These are phyloP conservation scores for Otocyon megalotis DNA, from an alignment of 2,113 vertebrate species.

Conservation along the genomic window DNA sequence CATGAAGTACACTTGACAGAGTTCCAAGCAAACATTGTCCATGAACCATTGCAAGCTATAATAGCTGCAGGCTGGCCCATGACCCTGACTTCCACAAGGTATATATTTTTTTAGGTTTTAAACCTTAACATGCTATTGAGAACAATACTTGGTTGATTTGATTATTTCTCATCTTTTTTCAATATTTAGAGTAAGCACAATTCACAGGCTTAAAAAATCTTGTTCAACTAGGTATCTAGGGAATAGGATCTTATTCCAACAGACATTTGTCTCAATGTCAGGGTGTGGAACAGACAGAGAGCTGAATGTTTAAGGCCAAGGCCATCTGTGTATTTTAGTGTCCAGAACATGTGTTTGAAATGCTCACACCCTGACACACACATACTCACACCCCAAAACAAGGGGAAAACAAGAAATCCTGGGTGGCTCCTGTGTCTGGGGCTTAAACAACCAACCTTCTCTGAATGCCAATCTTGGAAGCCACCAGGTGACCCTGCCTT, in stretches of 20 bases:
- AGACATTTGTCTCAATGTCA: constrained; percentile 39
- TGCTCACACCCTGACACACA: not conserved
- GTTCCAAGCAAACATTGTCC: too few relatives aligned
- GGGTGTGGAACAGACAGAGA: not conserved
- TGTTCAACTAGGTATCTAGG: not conserved
- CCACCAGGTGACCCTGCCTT: not conserved
- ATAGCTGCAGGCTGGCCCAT: accelerated
- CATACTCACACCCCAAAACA: not conserved
- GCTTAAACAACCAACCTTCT: not conserved
- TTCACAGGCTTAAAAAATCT: constrained; percentile 33
- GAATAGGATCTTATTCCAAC: not conserved
- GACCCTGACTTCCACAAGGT: not conserved
- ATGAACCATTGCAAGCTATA: accelerated
- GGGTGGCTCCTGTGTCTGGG: not conserved
- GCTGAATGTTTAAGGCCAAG: not conserved
- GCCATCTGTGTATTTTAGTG: not conserved
- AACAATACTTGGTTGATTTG: not conserved
- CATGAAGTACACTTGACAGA: not conserved
- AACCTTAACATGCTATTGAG: not conserved
- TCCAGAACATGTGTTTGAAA: not conserved
- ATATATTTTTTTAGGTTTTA: not conserved
- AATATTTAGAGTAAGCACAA: not conserved
- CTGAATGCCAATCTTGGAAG: not conserved
- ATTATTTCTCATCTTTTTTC: not conserved
- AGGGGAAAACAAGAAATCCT: not conserved